These are phyloP conservation scores for Allophyes oxyacanthae DNA, from an alignment of 2,888 invertebrate species.

Conservation along the genomic window DNA sequence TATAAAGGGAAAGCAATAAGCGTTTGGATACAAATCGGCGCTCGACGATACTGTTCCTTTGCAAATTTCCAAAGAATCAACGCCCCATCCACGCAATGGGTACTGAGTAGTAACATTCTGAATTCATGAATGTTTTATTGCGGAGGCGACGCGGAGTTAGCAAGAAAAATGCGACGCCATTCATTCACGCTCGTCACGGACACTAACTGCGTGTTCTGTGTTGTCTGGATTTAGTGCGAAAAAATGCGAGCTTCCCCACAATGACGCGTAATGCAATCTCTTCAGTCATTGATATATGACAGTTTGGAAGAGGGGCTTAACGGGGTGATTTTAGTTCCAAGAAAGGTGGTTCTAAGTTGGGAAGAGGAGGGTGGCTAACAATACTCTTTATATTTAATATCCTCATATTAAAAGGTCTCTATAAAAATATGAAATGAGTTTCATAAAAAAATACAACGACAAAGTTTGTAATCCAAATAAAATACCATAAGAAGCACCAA, in stretches of 20 bases:
- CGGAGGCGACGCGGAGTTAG: constrained; percentile 78
- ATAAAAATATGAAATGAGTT: too few species aligned
- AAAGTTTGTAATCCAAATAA: constrained; percentile 4
- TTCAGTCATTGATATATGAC: constrained; percentile 70
- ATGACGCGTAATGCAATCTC: constrained; percentile 71
- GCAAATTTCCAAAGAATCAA: constrained; percentile 68
- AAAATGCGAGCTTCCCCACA: constrained; percentile 73
- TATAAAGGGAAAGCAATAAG: constrained; percentile 55
- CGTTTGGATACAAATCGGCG: constrained; percentile 61
- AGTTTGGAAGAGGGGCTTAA: constrained; percentile 42
- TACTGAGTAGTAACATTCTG: constrained; percentile 79
- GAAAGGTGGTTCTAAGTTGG: constrained; percentile 30
- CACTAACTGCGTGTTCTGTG: constrained; percentile 83
- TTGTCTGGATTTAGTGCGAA: constrained; percentile 82
- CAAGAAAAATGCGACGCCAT: constrained; percentile 84
- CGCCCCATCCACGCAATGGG: constrained; percentile 70
- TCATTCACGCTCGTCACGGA: constrained; percentile 85
- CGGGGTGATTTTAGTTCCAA: constrained; percentile 23
- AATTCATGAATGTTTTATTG: constrained; percentile 87
- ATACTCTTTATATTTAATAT: too few species aligned
- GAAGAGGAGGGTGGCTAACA: constrained; percentile 18
- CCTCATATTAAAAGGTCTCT: too few species aligned
- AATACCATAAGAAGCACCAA: neutral
- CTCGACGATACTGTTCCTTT: constrained; percentile 63
- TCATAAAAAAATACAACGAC: constrained; percentile 7